Base-by-base conservation (phyloP, 2,797 vertebrate species). In the Poecilia velifera region DNA sequence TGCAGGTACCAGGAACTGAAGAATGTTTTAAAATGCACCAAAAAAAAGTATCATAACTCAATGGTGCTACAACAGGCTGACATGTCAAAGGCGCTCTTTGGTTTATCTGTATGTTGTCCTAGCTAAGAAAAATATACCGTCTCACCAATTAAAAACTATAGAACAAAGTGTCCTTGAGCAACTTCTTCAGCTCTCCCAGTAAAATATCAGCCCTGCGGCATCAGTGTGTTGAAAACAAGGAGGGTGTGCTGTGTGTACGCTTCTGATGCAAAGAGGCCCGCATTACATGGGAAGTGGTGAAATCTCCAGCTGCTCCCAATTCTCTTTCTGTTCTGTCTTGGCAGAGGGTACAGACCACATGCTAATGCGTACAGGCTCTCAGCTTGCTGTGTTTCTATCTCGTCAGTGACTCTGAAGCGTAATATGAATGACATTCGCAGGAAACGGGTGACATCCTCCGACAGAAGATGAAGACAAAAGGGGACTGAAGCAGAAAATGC, bases 301-400 rank as follows among this genome's bases (percentile, higher is more conserved):
- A 85, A 88, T 64, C 89, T 89, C 91, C 91, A 94, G 90, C 89
- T 93, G 90, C 85, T 91, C 82, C 73, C 73, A 89, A 91, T 92
- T 94, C 82, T 83, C 75, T 82, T 55, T 53, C 82, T 76, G 90
- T 82, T 87, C 72, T 84, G 36, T 80, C 77, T 83, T 90, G 84
- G 84, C 87, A 81, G 77, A 78, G 75, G 83, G 76, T 87, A 76
- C 73, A 86, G 78, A 86, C 84, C 47, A 28, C 87, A 88, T 88
- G 87, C 81, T 89, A 90, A 91, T 91, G 81, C 77, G 72, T 76
- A 74, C 77, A 84, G 77, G 62, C 66, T 82, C 76, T 14, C 55
- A 80, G 72, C 53, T 82, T 72, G 57, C 79, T 82, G 84, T 46
- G 59, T 71, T 75, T 81, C 73, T 88, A 82, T 88, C 85, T 91